Percentiles rank a stretch among this genome's conserved stretches.
Evolutionary conservation across 2,113 vertebrate species (phyloP).

Genomic region (Pipra filicauda): DNA sequence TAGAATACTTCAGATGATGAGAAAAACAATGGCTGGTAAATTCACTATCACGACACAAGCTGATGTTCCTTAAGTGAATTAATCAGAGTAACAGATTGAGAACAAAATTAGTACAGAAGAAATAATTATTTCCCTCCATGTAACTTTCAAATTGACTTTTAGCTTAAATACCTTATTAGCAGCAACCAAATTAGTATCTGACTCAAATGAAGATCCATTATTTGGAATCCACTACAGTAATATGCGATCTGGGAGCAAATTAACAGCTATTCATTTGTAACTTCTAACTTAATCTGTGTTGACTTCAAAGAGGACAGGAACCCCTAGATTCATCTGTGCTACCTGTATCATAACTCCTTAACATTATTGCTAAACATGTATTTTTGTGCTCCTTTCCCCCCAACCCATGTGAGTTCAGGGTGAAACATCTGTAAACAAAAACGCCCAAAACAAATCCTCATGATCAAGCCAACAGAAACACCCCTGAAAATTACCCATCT

Average conservation of each 20-base stretch:
- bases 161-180: background rate
- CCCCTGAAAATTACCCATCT: background rate
- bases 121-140: background rate
- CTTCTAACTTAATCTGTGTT: background rate
- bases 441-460: background rate
- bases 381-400: background rate
- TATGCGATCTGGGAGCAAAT: background rate
- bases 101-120: background rate
- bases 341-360: background rate
- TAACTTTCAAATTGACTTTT: background rate
- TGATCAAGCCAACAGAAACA: background rate
- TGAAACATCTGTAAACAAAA: background rate
- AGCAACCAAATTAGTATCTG: background rate
- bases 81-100: background rate
- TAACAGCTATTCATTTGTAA: background rate
- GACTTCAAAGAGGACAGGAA: background rate
- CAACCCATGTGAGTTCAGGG: background rate
- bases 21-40: background rate
- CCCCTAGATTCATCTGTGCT: background rate
- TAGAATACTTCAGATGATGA: background rate
- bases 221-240: background rate
- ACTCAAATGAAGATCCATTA: background rate
- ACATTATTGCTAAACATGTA: background rate
- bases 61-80: background rate
- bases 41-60: background rate